phyloP scores from a whole-genome alignment of 2,888 invertebrate genomes.

The Malachius bipustulatus region DNA sequence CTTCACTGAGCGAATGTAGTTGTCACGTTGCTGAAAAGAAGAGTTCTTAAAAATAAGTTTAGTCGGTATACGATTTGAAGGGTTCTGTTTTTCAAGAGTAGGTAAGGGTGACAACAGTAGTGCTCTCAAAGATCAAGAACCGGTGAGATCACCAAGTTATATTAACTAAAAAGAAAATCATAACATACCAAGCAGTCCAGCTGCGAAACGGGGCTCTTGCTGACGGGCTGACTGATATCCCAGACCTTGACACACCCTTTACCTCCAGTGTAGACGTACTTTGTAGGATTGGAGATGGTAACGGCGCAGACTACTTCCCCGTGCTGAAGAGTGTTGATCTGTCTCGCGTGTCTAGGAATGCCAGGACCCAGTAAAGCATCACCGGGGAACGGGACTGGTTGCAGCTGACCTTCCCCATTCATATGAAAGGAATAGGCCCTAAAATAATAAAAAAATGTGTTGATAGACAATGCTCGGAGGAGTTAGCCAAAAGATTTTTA shows the following conservation, averaged over 20 bases:
- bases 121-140: no score
- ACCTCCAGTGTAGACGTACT: constrained; percentile 90
- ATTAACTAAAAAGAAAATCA: no score
- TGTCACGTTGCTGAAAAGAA: constrained; percentile 68
- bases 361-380: constrained; percentile 89
- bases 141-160: no score
- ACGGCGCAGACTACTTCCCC: constrained; percentile 97
- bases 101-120: no score
- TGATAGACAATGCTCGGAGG: neutral
- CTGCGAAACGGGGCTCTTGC: constrained; percentile 80
- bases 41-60: no score
- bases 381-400: constrained; percentile 88
- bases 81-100: no score
- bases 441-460: constrained; percentile 19
- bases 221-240: constrained; percentile 85
- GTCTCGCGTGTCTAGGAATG: constrained; percentile 84
- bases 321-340: constrained; percentile 85
- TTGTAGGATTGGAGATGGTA: constrained; percentile 86
- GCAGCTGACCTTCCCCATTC: constrained; percentile 77
- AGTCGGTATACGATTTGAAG: no score
- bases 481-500: no score
- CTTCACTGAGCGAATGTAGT: constrained; percentile 92
- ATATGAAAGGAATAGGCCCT: constrained; percentile 94
- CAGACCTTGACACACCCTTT: constrained; percentile 97
- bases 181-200: constrained; percentile 75